These are phyloP conservation scores for Chitala chitala DNA, from an alignment of 2,113 vertebrate species.

Conservation along the genomic window DNA sequence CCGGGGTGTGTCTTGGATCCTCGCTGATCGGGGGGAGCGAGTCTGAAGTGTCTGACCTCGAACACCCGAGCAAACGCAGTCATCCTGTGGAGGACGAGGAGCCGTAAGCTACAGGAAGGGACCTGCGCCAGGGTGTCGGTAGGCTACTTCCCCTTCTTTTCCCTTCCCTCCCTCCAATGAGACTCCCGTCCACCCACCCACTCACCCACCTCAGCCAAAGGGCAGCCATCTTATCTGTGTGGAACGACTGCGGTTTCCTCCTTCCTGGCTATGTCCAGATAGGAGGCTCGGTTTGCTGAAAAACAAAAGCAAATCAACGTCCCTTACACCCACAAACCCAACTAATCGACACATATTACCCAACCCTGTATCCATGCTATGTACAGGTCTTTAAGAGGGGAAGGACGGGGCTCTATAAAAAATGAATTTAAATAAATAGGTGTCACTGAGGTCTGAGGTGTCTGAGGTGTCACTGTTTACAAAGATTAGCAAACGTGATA, in stretches of 20 bases:
- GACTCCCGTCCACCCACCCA: too few species aligned
- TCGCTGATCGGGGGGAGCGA: neutral
- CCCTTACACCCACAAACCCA: neutral
- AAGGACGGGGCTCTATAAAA: too few species aligned
- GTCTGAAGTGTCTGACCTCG: slow-evolving; percentile 8
- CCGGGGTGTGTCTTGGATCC: neutral
- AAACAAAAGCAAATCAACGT: neutral
- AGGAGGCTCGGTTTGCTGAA: neutral
- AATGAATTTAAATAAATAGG: too few species aligned
- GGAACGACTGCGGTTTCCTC: slow-evolving; percentile 22
- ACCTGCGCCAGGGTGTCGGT: too few species aligned
- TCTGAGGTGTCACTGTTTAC: too few species aligned
- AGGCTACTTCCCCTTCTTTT: slow-evolving; percentile 7
- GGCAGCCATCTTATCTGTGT: slow-evolving; percentile 20
- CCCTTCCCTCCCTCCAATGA: neutral
- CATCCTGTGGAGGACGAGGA: slow-evolving; percentile 24
- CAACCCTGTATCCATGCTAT: neutral
- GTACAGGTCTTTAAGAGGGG: too few species aligned
- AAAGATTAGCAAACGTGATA: too few species aligned
- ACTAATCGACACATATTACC: neutral
- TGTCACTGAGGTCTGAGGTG: too few species aligned
- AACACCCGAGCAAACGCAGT: slow-evolving; percentile 10
- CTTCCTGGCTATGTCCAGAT: neutral
- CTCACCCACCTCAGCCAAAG: too few species aligned
- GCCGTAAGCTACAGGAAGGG: too few species aligned